Conservation (phyloP, 2,888 invertebrate species). For the Tuberolachnus salignus region DNA sequence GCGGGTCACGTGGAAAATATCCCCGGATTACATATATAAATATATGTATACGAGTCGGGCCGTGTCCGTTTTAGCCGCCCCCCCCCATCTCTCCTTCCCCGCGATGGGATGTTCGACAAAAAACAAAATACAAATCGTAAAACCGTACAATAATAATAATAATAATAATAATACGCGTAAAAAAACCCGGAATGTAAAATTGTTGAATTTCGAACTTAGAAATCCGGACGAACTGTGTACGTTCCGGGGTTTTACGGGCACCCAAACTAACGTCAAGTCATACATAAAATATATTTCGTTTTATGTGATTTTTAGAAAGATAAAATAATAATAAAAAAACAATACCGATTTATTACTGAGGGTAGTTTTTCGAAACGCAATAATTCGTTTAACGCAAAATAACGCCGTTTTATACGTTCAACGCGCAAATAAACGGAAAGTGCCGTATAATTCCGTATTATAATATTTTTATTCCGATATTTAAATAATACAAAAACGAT, state of each 20-base stretch:
- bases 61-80: not conserved
- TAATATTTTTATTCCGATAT: too few relatives aligned
- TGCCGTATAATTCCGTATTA: too few relatives aligned
- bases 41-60: too few relatives aligned
- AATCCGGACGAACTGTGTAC: too few relatives aligned
- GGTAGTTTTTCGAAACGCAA: not conserved
- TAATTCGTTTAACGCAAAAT: not conserved
- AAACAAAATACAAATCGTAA: too few relatives aligned
- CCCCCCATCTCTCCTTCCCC: not conserved
- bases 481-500: too few relatives aligned
- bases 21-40: constrained; percentile 28
- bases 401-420: not conserved
- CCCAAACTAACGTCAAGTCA: too few relatives aligned
- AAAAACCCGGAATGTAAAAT: too few relatives aligned
- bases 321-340: not conserved
- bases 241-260: too few relatives aligned
- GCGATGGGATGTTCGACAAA: not conserved
- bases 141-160: not conserved
- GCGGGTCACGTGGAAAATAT: not conserved
- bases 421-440: not conserved
- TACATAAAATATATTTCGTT: not conserved
- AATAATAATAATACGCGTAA: not conserved
- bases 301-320: not conserved
- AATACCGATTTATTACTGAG: not conserved
- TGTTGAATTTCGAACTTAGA: too few relatives aligned